Evolutionary conservation across 1,140 invertebrate genomes (phyloP), one percentile per base, ranked within the genome.

Genomic region (Drosophila sp.): DNA sequence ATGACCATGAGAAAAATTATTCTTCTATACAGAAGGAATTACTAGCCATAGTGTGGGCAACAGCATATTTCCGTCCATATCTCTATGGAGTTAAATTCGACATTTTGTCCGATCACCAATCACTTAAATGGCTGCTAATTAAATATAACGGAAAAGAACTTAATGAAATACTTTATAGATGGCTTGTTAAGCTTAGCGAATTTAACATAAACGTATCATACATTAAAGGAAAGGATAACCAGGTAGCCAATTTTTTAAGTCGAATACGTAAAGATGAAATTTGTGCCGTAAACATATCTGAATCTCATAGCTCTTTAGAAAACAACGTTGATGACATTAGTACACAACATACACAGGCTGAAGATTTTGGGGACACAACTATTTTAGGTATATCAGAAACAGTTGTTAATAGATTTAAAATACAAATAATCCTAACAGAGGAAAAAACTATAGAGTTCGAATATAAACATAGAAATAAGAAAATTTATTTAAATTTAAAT

Each of bases 81-180:
- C 62, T 95, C 2, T 92, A 92, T 64, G 92, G 92, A 17, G 84
- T 60, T 35, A 87, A 93, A 56, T 94, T 94, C 70, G 92, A 72
- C 25, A 86, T 94, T 1, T 61, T 92, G 8, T 94, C 93, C 1
- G 94, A 95, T 70, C 93, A 94, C 72, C 83, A 87, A 71, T 92
- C 93, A 0, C 71, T 94, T 23, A 81, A 71, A 33, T 94, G 92
- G 92, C 71, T 94, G 2, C 87, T 92, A 33, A 92, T 0, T 63
- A 93, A 54, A 62, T 62, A 38, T 11, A 38, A 62, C 11, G 40
- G 27, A 40, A 62, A 62, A 62, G 17, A 4, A 38, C 27, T 47
- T 40, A 27, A 29, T 44, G n/a, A 2, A 41, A 17, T 41, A 17
- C 40, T 41, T 25, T 44, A 47, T 29, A 25, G 29, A 10, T 94